Base-by-base conservation (phyloP, 2,797 vertebrate genomes). In the Lepus townsendii region DNA sequence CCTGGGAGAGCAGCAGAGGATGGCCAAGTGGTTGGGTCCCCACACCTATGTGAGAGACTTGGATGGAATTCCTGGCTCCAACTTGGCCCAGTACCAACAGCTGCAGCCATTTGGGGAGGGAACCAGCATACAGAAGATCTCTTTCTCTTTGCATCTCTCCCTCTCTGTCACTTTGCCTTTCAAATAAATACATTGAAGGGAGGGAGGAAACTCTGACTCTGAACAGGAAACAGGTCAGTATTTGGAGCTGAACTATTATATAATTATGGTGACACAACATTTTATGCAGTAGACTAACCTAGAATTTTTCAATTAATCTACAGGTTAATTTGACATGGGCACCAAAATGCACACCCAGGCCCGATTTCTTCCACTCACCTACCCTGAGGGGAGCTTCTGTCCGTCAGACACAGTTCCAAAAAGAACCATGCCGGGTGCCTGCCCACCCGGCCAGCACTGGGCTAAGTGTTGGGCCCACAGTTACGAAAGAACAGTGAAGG, bases 141-240 rank as follows among this genome's bases (percentile, higher is more conserved):
- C 7, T 54, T 54, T 17, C 16, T 54, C 52, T 54, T 17, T 54
- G 52, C 16, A 12, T 54, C 52, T 54, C 10, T 17, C 16, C 52
- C 52, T 54, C 52, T 54, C 11, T 54, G 52, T 54, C 11, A 12
- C 11, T 54, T 8, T 54, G 52, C 11, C 52, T 54, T 54, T 54
- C 11, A 12, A 54, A 54, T 54, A 54, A 54, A 54, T 42, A 42
- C 38, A 42, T 42, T 42, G 38, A 42, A 42, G 38, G 38, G 13
- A 85, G 35, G 57, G 92, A 90, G 93, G 1, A 84, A 79, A 69
- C 17, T 52, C 50, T 83, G 77, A 88, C 68, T 82, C 24, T 88
- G n/a, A 91, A 89, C 57, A 82, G 79, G 69, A 2, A 32, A 90
- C 87, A 65, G 26, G 62, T 72, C 91, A 68, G 38, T 35, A 42